A percentile compares a stretch with the other conserved stretches of the same genome.
Evolutionary conservation across 2,888 invertebrate genomes (phyloP).

Genomic region (Thalpophila matura): DNA sequence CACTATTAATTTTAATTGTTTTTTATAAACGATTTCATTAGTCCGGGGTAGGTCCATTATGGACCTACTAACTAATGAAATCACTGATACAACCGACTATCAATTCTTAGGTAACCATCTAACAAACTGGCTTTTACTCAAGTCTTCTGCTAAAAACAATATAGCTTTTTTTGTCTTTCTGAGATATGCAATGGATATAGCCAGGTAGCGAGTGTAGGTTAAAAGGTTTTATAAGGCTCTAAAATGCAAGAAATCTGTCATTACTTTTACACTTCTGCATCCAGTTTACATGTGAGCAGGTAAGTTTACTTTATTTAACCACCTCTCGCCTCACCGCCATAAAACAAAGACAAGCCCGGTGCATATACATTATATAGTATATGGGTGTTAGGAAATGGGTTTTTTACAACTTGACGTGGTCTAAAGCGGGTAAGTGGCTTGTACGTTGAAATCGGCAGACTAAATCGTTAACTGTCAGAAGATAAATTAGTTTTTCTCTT

Average conservation of each 20-base stretch:
- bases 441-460: constrained; percentile 12
- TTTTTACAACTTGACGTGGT: constrained; percentile 46
- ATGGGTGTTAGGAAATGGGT: constrained; percentile 25
- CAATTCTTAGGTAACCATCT: no score
- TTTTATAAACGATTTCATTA: no score
- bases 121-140: no score
- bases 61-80: no score
- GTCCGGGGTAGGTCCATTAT: no score
- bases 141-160: no score
- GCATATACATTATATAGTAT: constrained; percentile 28
- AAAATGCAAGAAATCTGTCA: constrained; percentile 31
- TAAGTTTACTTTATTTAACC: constrained; percentile 26
- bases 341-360: constrained; percentile 33
- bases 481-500: constrained; percentile 38
- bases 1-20: no score
- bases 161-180: no score
- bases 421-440: constrained; percentile 19
- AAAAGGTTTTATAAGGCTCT: constrained; percentile 16
- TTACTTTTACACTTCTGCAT: constrained; percentile 40
- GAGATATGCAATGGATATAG: no score
- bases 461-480: constrained; percentile 29
- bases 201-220: background rate
- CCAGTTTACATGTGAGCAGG: constrained; percentile 6
- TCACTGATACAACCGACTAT: no score
- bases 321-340: constrained; percentile 29